Percentiles rank a stretch among this genome's conserved stretches.
Evolutionary conservation across 2,113 vertebrate genomes (phyloP).

Genomic region (Ochotona princeps): DNA sequence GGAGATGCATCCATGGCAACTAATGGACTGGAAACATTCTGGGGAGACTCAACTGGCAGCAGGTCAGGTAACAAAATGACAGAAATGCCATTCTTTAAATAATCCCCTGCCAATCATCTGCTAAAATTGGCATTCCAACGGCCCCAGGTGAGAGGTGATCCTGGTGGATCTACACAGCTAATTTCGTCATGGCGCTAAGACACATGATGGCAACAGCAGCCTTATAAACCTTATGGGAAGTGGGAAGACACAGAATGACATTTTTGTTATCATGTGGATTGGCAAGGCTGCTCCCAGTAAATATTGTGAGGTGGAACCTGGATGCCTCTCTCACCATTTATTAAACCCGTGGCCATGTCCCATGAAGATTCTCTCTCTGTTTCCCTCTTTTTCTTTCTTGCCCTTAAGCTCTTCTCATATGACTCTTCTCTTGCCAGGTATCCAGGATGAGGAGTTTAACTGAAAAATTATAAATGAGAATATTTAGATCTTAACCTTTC

Average conservation of each 20-base stretch:
- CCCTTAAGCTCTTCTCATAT: neutral
- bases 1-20: conserved; percentile 73
- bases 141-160: conserved; percentile 44
- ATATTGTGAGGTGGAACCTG: neutral
- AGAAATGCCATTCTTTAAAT: conserved; percentile 53
- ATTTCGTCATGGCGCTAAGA: neutral
- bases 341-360: neutral
- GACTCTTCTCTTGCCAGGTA: neutral
- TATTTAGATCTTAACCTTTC: neutral
- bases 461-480: neutral
- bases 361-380: neutral
- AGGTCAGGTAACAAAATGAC: conserved; percentile 52
- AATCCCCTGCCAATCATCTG: conserved; percentile 17
- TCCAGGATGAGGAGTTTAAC: neutral
- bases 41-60: conserved; percentile 24
- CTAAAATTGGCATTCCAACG: conserved; percentile 36
- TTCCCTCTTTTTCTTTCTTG: neutral
- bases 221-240: conserved; percentile 28
- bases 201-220: neutral
- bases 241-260: neutral
- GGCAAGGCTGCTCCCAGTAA: neutral
- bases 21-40: conserved; percentile 33
- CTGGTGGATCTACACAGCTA: neutral
- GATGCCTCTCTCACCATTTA: neutral
- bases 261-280: conserved; percentile 28